These are phyloP conservation scores for Drepanosiphum platanoidis DNA, from an alignment of 2,888 invertebrate species.

Conservation along the genomic window DNA sequence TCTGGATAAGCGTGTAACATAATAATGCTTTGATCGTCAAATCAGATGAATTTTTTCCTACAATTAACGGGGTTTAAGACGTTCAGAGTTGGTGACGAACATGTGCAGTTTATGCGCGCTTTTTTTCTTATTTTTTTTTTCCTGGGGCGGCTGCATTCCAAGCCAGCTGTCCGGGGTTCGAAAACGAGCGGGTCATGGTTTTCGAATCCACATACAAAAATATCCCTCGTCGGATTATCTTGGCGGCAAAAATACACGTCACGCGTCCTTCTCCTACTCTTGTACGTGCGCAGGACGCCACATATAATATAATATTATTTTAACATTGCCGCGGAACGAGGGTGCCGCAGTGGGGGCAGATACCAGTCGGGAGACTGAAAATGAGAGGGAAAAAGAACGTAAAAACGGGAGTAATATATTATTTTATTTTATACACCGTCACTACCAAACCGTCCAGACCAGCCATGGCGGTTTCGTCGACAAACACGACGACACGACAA, in stretches of 20 bases:
- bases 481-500: background rate
- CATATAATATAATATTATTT: too few relatives aligned
- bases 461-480: too few relatives aligned
- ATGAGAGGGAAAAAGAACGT: background rate
- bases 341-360: background rate
- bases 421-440: background rate
- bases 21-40: too few relatives aligned
- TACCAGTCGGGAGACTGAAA: background rate
- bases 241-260: background rate
- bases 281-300: background rate
- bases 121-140: too few relatives aligned
- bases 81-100: too few relatives aligned
- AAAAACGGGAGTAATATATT: background rate
- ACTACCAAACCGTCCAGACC: too few relatives aligned
- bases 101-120: background rate
- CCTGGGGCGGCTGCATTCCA: background rate
- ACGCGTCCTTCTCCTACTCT: background rate
- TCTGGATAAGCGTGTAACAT: too few relatives aligned
- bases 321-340: background rate
- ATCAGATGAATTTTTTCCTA: background rate
- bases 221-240: slow-evolving; percentile 7
- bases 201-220: background rate
- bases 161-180: background rate
- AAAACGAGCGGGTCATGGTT: slow-evolving; percentile 50
- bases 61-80: background rate